Base-by-base conservation (phyloP, 2,113 vertebrate genomes). In the Cromileptes altivelis region DNA sequence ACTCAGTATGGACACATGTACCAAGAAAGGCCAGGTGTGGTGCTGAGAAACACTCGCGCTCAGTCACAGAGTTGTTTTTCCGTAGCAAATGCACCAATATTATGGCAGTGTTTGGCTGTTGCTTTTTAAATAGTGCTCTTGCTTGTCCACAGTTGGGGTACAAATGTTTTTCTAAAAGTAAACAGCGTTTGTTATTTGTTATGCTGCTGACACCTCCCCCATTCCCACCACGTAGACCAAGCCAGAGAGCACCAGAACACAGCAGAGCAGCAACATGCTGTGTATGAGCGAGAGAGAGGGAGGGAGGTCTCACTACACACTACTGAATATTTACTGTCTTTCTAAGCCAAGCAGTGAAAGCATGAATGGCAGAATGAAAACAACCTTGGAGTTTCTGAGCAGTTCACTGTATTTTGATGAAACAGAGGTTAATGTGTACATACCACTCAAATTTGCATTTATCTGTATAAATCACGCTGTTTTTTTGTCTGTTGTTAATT, bases 181-280 rank as follows among this genome's bases (percentile, higher is more conserved):
- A 92, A 93, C 89, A 85, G 30, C 83, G 75, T 88, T 93, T 94
- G 91, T 91, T 92, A 62, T 84, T 85, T 73, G 87, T 90, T 86
- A 62, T 89, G 84, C 70, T 87, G 81, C 84, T 90, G 90, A 89
- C 82, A 30, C 80, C 78, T 84, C 78, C 81, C 84, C 78, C 78
- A 45, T n/a, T 42, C 70, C 78, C 55, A 68, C 71, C 80, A 82
- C 81, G 87, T 18, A 85, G 89, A 88, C 62, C 37, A 3, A 74
- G 79, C 92, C 85, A 91, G 94, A 93, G 90, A 94, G 74, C 88
- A 88, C 88, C 88, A 93, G 89, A 92, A 94, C 81, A 91, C 86
- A 80, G 81, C 88, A 88, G 80, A 76, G 76, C 80, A 61, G 80
- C 76, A 85, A 89, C 89, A 85, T 33, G 70, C 55, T 84, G 82